A percentile compares a stretch with the other conserved stretches of the same genome.
Conservation (phyloP, 2,797 vertebrate genomes). For the Oreortyx pictus region DNA sequence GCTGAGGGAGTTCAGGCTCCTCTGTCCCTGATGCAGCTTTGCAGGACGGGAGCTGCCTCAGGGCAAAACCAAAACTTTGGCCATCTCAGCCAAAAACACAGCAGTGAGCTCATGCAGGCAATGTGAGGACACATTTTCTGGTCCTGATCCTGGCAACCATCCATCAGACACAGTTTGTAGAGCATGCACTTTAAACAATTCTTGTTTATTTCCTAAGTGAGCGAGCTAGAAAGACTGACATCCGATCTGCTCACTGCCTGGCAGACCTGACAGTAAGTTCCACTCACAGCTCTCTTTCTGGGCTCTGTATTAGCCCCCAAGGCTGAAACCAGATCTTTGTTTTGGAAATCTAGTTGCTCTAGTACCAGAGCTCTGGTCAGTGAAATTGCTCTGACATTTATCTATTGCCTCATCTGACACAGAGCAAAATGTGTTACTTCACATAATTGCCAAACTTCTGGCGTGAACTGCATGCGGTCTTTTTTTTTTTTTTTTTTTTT, state of each 20-base stretch:
- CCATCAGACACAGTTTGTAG: background rate
- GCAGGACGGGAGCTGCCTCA: background rate
- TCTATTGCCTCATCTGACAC: background rate
- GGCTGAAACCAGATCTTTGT: background rate
- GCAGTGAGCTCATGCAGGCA: background rate
- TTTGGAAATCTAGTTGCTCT: background rate
- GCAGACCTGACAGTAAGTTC: background rate
- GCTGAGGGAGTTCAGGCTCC: background rate
- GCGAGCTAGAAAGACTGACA: background rate
- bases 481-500: background rate
- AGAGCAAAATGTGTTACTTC: background rate
- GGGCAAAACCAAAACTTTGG: background rate
- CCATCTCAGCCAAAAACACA: background rate
- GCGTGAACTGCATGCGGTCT: background rate
- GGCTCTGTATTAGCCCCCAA: background rate
- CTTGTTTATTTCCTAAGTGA: background rate
- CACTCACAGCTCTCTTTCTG: background rate
- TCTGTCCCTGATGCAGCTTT: accelerated
- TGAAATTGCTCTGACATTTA: background rate
- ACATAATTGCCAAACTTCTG: background rate
- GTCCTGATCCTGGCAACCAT: background rate
- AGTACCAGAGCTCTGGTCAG: background rate
- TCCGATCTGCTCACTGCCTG: background rate
- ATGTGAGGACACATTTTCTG: background rate
- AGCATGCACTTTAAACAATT: background rate